Evolutionary conservation across 2,113 vertebrate species (phyloP), one percentile per base, ranked within the genome.

Genomic region (Chitala chitala): DNA sequence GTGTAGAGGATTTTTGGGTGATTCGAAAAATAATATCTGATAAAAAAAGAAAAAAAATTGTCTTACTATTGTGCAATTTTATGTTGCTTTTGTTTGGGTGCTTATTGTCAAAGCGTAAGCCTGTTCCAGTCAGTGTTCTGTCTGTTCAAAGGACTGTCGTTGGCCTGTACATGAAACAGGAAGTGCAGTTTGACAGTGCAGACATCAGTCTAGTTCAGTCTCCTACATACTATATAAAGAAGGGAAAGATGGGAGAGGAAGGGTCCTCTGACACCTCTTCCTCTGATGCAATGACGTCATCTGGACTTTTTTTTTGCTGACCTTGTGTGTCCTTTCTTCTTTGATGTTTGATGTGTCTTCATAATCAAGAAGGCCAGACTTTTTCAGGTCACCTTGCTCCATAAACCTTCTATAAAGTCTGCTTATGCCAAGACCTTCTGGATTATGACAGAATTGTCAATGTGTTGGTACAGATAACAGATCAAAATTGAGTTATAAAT

Each of bases 1-100:
- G 83, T 86, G 80, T 87, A 86, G 88, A 87, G 79, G 70, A 81
- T 88, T 82, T 84, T 84, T 75, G 76, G 81, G 83, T 85, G 40
- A 12, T 33, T 10, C 31, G n/a, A 24, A 22, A 22, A 68, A 29
- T 82, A 75, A 26, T 66, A 78, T 74, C 65, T 17, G 69, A 33
- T 66, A 40, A 71, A 66, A 71, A 40, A 64, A 75, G 42, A 33
- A n/a, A n/a, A n/a, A n/a, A n/a, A n/a, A n/a, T n/a, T n/a, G n/a
- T n/a, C 40, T 65, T 76, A 68, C 80, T 76, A 76, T 73, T 1
- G 70, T 69, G 68, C 77, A 78, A 65, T 66, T 48, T 75, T 12
- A 24, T 74, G 64, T 71, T 58, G 36, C 38, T 71, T 71, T 77
- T 55, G 50, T 80, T 36, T 71, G 40, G 20, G n/a, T 22, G 15